Base-by-base conservation (phyloP, 2,113 vertebrate species). In the Polyodon spathula region DNA sequence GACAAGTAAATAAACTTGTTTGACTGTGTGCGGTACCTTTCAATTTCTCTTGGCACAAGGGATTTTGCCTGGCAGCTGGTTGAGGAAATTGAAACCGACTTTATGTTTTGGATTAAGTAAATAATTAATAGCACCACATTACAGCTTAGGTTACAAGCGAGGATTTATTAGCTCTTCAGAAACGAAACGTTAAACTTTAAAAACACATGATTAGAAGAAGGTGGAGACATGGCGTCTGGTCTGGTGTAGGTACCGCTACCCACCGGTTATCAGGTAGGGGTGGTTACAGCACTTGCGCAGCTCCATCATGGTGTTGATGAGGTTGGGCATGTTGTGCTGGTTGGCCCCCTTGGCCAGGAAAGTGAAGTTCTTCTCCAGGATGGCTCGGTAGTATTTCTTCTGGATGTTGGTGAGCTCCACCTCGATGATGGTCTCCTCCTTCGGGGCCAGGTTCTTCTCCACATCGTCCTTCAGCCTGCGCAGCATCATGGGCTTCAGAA, bases 291-390 rank as follows among this genome's bases (percentile, higher is more conserved):
- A 99, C 74, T 99, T 99, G 62, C 96, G 90, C 57, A 99, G 89
- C 80, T 99, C 96, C 96, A 99, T 99, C 96, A 98, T 99, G 64
- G 96, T 99, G 76, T 99, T 99, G 61, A 99, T 95, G 72, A 99
- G 96, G 78, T 99, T 99, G 71, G 96, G 96, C 96, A 99, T 97
- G 71, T 99, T 99, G 86, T 97, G 93, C 78, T 99, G 96, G 81
- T 96, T 96, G 37, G 95, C 95, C 51, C 96, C 96, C 78, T 93
- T 97, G 60, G 94, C 90, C 61, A 99, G 82, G 75, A 99, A 99
- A 66, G 93, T 91, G 66, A 99, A 99, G 78, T 99, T 99, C 84
- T 97, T 97, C 84, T 99, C 96, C 61, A 99, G 64, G 66, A 99
- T 98, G 66, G 96, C 96, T 15, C 96, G 79, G 70, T 99, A 99